Evolutionary conservation across 1,140 invertebrate species (phyloP).

Genomic region (Triops cancriformis): DNA sequence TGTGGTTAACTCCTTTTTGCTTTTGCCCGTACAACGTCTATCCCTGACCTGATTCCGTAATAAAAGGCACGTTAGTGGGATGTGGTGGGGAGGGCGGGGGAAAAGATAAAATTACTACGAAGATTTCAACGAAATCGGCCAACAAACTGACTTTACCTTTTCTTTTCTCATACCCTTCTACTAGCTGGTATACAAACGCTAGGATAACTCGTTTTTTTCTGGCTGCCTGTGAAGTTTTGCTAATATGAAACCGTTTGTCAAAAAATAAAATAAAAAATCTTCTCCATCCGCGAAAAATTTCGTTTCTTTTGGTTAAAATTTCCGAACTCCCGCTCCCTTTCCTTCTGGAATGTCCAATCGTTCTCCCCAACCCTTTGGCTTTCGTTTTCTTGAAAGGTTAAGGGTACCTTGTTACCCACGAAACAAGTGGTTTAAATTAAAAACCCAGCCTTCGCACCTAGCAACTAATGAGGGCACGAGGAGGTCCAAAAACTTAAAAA

Average conservation of each 20-base stretch:
- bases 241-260: no score
- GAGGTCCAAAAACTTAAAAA: not conserved
- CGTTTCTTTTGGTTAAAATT: no score
- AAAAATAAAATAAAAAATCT: no score
- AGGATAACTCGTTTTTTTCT: no score
- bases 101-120: not conserved
- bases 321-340: no score
- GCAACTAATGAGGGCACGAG: not conserved
- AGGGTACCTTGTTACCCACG: not conserved
- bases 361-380: not conserved
- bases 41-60: not conserved
- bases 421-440: not conserved
- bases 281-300: no score
- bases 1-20: not conserved
- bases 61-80: slow-evolving; percentile 13
- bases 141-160: no score
- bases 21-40: not conserved
- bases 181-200: no score
- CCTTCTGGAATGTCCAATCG: not conserved
- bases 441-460: not conserved
- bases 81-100: not conserved
- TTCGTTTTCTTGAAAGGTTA: not conserved
- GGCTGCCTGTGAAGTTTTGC: no score
- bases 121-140: no score
- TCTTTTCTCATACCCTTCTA: no score